phyloP scores from a whole-genome alignment of 2,113 vertebrate genomes.

The Otus sunia region DNA sequence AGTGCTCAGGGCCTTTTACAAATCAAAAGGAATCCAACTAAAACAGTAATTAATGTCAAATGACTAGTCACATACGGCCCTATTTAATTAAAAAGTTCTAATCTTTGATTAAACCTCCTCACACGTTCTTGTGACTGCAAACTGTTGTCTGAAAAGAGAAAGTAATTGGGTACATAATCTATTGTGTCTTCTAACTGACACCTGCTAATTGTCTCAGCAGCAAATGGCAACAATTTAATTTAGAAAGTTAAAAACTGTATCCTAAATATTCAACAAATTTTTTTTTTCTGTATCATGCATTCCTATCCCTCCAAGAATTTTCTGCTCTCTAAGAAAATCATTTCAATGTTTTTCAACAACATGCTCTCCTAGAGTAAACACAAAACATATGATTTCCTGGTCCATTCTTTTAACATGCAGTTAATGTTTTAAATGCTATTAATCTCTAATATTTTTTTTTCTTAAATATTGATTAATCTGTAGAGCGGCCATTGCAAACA shows the following conservation, averaged over 20 bases:
- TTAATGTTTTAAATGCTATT: not conserved
- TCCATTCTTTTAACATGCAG: not conserved
- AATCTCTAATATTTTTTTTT: not conserved
- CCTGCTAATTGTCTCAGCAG: conserved; percentile 67
- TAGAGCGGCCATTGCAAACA: not conserved
- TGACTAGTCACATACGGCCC: conserved; percentile 70
- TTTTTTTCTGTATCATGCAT: not conserved
- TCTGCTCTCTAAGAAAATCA: not conserved
- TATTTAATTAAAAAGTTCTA: conserved; percentile 81
- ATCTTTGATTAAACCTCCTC: conserved; percentile 79
- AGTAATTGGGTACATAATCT: conserved; percentile 66
- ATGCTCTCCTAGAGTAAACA: not conserved
- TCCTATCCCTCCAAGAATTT: not conserved
- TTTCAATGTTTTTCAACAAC: not conserved
- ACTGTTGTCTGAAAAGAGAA: conserved; percentile 72
- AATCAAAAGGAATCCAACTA: conserved; percentile 78
- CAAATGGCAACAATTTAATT: conserved; percentile 51
- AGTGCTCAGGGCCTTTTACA: conserved; percentile 68
- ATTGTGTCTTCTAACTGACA: conserved; percentile 70
- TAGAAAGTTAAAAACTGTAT: conserved; percentile 42
- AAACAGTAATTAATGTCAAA: conserved; percentile 83
- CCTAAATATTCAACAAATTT: not conserved
- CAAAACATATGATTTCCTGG: not conserved
- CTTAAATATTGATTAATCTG: not conserved
- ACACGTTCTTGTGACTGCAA: conserved; percentile 68